A percentile compares a stretch with the other conserved stretches of the same genome.
Conservation (phyloP, 2,888 invertebrate genomes). For the Frankliniella intonsa region DNA sequence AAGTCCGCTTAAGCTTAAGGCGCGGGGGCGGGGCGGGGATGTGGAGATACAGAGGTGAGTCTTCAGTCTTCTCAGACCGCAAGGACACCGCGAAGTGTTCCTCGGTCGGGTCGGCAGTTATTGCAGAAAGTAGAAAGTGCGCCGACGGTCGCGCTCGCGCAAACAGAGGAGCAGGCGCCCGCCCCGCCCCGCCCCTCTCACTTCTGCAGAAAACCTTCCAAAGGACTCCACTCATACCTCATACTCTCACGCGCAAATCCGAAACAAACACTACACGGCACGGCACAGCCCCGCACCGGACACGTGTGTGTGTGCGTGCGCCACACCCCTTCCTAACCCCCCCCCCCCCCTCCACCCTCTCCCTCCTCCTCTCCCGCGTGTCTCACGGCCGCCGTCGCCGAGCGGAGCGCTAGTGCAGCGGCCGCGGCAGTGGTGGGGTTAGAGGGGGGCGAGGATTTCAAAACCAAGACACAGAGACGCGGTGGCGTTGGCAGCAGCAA, state of each 20-base stretch:
- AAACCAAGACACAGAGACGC: not conserved
- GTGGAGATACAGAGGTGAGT: too few species aligned
- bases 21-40: too few species aligned
- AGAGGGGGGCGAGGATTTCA: conserved; percentile 10
- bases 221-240: not conserved
- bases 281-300: too few species aligned
- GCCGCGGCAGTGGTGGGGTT: not conserved
- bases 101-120: not conserved
- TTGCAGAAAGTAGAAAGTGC: not conserved
- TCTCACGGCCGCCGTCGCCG: not conserved
- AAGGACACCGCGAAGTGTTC: too few species aligned
- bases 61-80: too few species aligned
- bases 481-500: not conserved
- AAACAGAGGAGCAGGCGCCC: too few species aligned
- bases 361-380: not conserved
- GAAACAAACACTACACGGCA: too few species aligned
- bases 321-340: not conserved
- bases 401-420: not conserved
- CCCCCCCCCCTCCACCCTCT: not conserved
- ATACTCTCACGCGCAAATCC: not conserved
- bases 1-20: too few species aligned
- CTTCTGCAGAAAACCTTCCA: not conserved
- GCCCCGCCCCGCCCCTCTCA: not conserved
- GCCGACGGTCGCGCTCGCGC: not conserved
- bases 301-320: too few species aligned